phyloP scores from a whole-genome alignment of 2,888 invertebrate species.

The Aelia acuminata region DNA sequence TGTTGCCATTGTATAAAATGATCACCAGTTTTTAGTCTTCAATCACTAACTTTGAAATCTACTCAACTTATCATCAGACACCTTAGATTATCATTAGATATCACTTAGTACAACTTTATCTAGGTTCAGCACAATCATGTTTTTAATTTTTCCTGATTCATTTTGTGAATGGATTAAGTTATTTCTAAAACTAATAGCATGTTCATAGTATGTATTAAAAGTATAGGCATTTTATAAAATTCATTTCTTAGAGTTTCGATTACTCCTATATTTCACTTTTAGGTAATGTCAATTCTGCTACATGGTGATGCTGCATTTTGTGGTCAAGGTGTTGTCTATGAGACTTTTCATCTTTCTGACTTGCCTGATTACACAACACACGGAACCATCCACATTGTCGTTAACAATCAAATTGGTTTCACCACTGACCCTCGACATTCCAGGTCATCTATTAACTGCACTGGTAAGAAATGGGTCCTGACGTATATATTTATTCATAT shows the following conservation, averaged over 20 bases:
- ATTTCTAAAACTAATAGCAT: no score
- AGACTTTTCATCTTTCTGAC: constrained; percentile 95
- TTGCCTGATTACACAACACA: constrained; percentile 94
- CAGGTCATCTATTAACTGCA: constrained; percentile 91
- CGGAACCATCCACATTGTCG: constrained; percentile 94
- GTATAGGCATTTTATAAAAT: no score
- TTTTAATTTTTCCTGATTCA: no score
- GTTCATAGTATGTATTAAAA: no score
- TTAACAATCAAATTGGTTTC: constrained; percentile 97
- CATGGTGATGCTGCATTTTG: constrained; percentile 97
- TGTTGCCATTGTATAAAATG: no score
- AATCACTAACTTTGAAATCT: no score
- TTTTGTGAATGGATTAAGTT: no score
- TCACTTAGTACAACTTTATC: no score
- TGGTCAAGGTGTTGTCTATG: constrained; percentile 96
- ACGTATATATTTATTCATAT: constrained; percentile 50
- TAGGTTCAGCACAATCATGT: no score
- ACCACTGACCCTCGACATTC: constrained; percentile 92
- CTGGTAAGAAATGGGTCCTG: constrained; percentile 72
- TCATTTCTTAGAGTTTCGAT: not conserved
- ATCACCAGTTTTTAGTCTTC: no score
- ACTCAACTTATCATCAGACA: no score
- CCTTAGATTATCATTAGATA: no score
- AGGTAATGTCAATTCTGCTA: constrained; percentile 93
- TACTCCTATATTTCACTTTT: constrained; percentile 60